Evolutionary conservation across 2,888 invertebrate genomes (phyloP).

Genomic region (Apamea anceps): DNA sequence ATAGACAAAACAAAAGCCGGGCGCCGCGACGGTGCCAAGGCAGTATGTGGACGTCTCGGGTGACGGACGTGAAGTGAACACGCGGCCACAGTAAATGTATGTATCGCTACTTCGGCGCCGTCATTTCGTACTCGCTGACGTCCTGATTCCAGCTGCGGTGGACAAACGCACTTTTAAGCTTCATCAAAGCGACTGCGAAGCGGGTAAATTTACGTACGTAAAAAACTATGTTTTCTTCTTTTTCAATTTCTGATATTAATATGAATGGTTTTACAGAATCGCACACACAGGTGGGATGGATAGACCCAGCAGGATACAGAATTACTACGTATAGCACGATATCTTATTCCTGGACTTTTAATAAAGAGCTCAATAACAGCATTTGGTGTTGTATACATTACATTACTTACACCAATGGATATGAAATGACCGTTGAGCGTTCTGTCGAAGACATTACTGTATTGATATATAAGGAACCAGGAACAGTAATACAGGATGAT

Average conservation of each 20-base stretch:
- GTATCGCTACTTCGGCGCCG: too few species aligned
- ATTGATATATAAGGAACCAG: not conserved
- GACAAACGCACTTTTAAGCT: too few species aligned
- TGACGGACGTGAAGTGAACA: too few species aligned
- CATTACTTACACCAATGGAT: rapidly evolving
- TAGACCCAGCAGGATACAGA: not conserved
- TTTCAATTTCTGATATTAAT: not conserved
- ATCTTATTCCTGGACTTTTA: rapidly evolving
- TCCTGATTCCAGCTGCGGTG: too few species aligned
- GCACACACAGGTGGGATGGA: not conserved
- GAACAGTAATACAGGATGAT: not conserved
- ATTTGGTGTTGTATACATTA: constrained; percentile 22
- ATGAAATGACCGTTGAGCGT: not conserved
- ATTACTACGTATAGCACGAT: not conserved
- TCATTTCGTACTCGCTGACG: too few species aligned
- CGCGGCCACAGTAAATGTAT: too few species aligned
- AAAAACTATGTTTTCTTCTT: not conserved
- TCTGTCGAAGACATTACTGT: not conserved
- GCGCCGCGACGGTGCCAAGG: too few species aligned
- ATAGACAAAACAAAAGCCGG: too few species aligned
- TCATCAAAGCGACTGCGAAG: too few species aligned
- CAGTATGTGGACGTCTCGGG: too few species aligned
- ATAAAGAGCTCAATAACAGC: rapidly evolving
- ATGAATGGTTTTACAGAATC: constrained; percentile 9
- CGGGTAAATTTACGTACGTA: not conserved